These are phyloP conservation scores for Eulemur coronatus DNA, from an alignment of 2,797 vertebrate genomes.

Conservation along the genomic window DNA sequence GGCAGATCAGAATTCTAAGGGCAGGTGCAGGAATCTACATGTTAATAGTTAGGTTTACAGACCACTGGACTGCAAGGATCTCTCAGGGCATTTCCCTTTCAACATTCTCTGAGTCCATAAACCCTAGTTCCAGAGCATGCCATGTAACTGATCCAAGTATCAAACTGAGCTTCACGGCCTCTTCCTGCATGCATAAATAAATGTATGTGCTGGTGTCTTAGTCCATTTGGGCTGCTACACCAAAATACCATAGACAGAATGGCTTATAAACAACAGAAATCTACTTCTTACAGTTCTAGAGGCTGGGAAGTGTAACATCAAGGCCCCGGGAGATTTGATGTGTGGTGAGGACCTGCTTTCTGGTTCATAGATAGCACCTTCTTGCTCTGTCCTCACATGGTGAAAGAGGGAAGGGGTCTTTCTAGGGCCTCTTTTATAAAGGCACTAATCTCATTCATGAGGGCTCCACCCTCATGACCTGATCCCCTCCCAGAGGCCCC, in stretches of 20 bases:
- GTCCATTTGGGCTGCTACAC: neutral
- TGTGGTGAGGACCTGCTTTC: neutral
- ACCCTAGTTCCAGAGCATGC: rapidly evolving
- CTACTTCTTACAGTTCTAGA: neutral
- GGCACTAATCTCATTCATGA: neutral
- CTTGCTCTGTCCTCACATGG: neutral
- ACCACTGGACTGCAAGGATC: neutral
- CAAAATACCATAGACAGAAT: neutral
- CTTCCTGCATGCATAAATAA: neutral
- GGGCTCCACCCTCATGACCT: neutral
- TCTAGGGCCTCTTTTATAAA: neutral
- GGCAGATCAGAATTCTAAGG: neutral
- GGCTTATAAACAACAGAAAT: neutral
- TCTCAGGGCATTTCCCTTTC: neutral
- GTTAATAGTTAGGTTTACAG: neutral
- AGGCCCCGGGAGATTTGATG: neutral
- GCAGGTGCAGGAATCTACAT: neutral
- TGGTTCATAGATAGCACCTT: neutral
- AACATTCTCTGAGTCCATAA: neutral
- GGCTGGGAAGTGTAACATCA: neutral
- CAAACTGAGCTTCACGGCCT: neutral
- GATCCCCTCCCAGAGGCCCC: neutral
- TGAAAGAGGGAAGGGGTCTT: neutral
- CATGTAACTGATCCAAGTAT: neutral
- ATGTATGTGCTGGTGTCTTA: neutral